Conservation (phyloP, 2,797 vertebrate species). For the Crax fasciolata region DNA sequence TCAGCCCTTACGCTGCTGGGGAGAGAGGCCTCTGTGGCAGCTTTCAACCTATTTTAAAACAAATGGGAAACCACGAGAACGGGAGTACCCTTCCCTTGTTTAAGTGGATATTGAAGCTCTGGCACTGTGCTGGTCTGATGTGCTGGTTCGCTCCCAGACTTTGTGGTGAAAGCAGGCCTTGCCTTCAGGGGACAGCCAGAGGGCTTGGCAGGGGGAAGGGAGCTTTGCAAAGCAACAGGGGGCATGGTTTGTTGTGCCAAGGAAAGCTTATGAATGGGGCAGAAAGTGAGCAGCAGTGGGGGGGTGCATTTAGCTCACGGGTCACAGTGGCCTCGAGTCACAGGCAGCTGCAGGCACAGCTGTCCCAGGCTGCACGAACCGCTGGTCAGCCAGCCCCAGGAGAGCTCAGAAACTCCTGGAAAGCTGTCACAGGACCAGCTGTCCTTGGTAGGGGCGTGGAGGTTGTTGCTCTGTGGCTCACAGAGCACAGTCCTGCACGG, state of each 20-base stretch:
- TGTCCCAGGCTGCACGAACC: rapidly evolving
- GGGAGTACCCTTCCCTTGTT: neutral
- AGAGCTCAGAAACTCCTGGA: rapidly evolving
- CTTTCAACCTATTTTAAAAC: neutral
- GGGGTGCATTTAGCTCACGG: neutral
- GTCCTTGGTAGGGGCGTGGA: rapidly evolving
- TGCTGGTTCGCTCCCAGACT: neutral
- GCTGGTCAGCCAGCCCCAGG: neutral
- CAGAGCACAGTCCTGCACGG: neutral
- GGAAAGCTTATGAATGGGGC: neutral
- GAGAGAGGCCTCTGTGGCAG: neutral
- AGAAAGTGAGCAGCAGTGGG: neutral
- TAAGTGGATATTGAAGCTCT: neutral
- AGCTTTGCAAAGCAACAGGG: neutral
- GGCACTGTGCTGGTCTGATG: rapidly evolving
- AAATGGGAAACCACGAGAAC: neutral
- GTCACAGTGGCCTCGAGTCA: neutral
- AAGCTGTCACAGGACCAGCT: neutral
- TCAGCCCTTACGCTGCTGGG: neutral
- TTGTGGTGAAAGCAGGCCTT: neutral
- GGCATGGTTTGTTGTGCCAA: neutral
- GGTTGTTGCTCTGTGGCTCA: neutral
- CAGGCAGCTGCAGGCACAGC: rapidly evolving
- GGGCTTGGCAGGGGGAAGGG: neutral
- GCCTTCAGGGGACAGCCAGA: neutral